Evolutionary conservation across 2,888 invertebrate species (phyloP).

Genomic region (Willowsia nigromaculata): DNA sequence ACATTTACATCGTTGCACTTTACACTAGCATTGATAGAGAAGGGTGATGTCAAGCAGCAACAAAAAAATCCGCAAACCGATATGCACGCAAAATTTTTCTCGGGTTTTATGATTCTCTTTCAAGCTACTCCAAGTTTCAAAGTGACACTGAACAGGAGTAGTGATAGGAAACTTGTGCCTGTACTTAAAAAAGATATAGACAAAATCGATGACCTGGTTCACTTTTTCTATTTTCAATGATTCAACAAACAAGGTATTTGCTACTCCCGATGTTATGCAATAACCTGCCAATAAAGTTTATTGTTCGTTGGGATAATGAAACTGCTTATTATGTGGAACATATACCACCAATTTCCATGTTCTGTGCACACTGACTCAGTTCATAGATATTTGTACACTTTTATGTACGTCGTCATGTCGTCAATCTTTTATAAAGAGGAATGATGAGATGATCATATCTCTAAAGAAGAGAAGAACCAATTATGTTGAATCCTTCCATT

Average conservation of each 20-base stretch:
- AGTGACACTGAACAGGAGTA: neutral
- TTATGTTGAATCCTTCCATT: neutral
- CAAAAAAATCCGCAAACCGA: neutral
- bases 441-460: neutral
- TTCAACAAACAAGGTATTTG: neutral
- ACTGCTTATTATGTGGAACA: neutral
- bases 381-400: too few species aligned
- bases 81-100: neutral
- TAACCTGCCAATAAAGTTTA: conserved; percentile 41
- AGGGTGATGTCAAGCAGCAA: neutral
- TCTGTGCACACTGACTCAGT: too few species aligned
- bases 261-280: conserved; percentile 14
- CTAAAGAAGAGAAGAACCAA: neutral
- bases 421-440: conserved; percentile 7
- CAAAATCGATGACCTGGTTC: conserved; percentile 77
- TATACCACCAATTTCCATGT: neutral
- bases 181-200: conserved; percentile 65
- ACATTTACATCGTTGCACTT: neutral
- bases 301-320: neutral
- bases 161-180: neutral
- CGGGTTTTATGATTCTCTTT: neutral
- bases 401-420: neutral
- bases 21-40: neutral
- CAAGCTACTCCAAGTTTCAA: neutral
- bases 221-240: conserved; percentile 62